These are phyloP conservation scores for Phaonia tiefii DNA, from an alignment of 2,888 invertebrate genomes.

Conservation along the genomic window DNA sequence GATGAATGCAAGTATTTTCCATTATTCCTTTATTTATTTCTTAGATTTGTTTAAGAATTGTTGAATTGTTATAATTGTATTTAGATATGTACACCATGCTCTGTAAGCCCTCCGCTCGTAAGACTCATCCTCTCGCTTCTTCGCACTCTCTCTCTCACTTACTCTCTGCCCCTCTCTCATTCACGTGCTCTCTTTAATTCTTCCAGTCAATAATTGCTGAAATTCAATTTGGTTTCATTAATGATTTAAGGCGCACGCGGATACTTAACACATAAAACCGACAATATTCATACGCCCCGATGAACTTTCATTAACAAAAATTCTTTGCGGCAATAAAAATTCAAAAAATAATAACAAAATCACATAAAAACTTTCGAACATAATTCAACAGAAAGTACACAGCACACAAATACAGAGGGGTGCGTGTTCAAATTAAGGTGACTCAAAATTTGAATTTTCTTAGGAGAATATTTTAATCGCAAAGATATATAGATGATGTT, in stretches of 20 bases:
- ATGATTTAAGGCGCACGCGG: conserved; percentile 11
- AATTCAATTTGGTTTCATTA: conserved; percentile 32
- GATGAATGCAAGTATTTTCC: background rate
- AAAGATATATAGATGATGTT: too few species aligned
- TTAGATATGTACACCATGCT: background rate
- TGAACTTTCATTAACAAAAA: conserved; percentile 38
- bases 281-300: conserved; percentile 51
- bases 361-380: background rate
- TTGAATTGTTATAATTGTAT: conserved; percentile 12
- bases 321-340: conserved; percentile 23
- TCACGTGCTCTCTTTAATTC: background rate
- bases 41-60: background rate
- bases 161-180: background rate
- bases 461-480: too few species aligned
- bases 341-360: background rate
- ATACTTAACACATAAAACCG: conserved; percentile 45
- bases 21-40: background rate
- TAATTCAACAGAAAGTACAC: conserved; percentile 14
- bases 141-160: too few species aligned
- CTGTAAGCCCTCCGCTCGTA: background rate
- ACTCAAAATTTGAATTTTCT: too few species aligned
- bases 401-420: conserved; percentile 7
- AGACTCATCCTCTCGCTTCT: too few species aligned
- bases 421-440: too few species aligned
- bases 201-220: conserved; percentile 1